Percentiles rank a stretch among this genome's conserved stretches.
Conservation (phyloP, 2,113 vertebrate species). For the Pterocles burchelli region DNA sequence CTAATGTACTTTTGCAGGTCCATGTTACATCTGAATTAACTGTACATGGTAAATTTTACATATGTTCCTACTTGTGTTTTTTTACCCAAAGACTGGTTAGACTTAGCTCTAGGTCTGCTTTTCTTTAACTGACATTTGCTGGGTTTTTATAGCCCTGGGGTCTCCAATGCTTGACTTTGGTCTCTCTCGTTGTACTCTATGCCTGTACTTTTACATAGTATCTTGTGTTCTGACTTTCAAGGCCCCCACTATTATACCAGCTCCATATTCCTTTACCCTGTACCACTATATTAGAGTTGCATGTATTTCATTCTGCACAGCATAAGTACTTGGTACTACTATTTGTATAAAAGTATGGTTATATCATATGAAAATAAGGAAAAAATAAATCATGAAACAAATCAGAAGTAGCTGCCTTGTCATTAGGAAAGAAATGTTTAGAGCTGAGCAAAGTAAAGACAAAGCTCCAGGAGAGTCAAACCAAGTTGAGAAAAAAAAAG, state of each 20-base stretch:
- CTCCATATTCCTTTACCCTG: not conserved
- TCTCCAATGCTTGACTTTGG: not conserved
- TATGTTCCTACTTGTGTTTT: not conserved
- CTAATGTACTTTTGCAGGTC: not conserved
- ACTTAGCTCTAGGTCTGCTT: not conserved
- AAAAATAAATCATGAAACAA: not conserved
- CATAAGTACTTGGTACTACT: not conserved
- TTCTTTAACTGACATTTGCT: not conserved
- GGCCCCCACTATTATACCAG: not conserved
- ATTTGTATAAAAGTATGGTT: not conserved
- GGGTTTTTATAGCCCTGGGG: not conserved
- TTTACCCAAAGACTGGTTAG: not conserved
- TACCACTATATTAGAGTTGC: not conserved
- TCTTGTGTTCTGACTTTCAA: not conserved
- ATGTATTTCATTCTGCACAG: not conserved
- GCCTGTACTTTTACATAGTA: not conserved
- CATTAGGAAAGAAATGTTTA: not conserved
- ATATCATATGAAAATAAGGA: not conserved
- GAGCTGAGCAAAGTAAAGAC: not conserved
- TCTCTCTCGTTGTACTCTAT: not conserved
- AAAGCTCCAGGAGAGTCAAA: not conserved
- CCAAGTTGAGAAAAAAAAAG: not conserved
- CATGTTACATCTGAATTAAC: not conserved
- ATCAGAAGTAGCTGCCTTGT: not conserved
- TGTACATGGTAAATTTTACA: not conserved